These are phyloP conservation scores for Brenthis daphne DNA, from an alignment of 2,888 invertebrate species.

Conservation along the genomic window DNA sequence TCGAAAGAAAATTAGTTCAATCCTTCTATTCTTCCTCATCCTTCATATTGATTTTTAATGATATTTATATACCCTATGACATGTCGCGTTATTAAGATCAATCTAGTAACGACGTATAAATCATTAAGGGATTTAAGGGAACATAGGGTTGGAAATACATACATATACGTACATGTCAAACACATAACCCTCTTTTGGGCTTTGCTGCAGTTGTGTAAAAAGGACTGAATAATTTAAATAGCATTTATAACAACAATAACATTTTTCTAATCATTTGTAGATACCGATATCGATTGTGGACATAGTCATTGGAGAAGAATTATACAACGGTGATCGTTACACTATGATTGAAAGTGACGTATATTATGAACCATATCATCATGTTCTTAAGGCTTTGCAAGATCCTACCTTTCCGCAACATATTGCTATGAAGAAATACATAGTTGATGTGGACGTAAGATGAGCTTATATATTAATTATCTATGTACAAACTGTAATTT, in stretches of 20 bases:
- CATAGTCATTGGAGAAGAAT: slow-evolving; percentile 41
- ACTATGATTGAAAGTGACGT: slow-evolving; percentile 89
- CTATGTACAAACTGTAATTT: neutral
- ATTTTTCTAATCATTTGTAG: slow-evolving; percentile 45
- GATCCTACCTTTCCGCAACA: slow-evolving; percentile 74
- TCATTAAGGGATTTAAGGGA: no score
- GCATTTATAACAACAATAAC: neutral
- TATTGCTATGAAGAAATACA: slow-evolving; percentile 86
- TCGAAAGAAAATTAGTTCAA: no score
- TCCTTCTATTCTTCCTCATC: no score
- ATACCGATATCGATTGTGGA: slow-evolving; percentile 59
- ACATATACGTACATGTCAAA: no score
- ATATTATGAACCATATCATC: slow-evolving; percentile 91
- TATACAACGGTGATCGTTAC: slow-evolving; percentile 52
- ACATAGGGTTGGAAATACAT: no score
- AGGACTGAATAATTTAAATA: no score
- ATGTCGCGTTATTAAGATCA: no score
- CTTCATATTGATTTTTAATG: no score
- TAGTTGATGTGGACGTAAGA: slow-evolving; percentile 81
- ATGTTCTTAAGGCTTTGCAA: slow-evolving; percentile 86
- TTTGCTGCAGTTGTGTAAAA: no score
- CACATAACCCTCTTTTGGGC: no score
- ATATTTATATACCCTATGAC: no score
- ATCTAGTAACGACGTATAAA: no score
- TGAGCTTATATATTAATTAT: neutral